A percentile compares a stretch with the other conserved stretches of the same genome.
phyloP scores from a whole-genome alignment of 2,113 vertebrate genomes.

The Tinamus guttatus region DNA sequence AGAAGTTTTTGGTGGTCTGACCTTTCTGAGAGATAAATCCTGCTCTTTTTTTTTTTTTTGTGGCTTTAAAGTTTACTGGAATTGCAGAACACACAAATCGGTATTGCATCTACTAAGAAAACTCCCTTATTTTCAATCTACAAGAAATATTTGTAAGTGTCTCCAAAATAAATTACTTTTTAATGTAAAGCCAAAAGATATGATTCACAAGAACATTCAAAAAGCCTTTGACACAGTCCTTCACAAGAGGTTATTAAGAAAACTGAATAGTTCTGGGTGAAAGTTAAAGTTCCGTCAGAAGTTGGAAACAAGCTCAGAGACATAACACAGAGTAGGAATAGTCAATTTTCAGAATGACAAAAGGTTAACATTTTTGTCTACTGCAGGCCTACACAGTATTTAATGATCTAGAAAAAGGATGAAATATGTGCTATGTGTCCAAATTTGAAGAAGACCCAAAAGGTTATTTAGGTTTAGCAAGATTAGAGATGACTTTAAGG shows the following conservation, averaged over 20 bases:
- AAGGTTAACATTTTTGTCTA: slow-evolving; percentile 26
- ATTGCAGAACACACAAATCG: neutral
- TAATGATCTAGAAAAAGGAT: slow-evolving; percentile 16
- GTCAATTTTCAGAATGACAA: slow-evolving; percentile 29
- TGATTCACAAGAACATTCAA: neutral
- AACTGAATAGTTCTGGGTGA: neutral
- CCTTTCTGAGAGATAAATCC: neutral
- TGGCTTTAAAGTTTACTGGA: neutral
- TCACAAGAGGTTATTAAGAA: neutral
- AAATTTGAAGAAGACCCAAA: slow-evolving; percentile 14
- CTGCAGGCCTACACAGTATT: neutral
- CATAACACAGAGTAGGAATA: neutral
- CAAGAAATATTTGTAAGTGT: neutral
- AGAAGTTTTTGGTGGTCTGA: neutral
- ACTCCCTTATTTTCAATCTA: neutral
- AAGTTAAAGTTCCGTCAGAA: slow-evolving; percentile 4
- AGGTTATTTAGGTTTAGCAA: neutral
- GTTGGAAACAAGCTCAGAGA: neutral
- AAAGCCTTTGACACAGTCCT: neutral
- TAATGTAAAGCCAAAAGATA: neutral
- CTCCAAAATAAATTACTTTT: neutral
- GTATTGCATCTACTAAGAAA: neutral
- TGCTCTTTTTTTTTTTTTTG: neutral
- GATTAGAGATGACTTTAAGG: neutral
- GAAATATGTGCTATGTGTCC: neutral